Evolutionary conservation across 1,140 invertebrate genomes (phyloP).

Genomic region (Riptortus pedestris): DNA sequence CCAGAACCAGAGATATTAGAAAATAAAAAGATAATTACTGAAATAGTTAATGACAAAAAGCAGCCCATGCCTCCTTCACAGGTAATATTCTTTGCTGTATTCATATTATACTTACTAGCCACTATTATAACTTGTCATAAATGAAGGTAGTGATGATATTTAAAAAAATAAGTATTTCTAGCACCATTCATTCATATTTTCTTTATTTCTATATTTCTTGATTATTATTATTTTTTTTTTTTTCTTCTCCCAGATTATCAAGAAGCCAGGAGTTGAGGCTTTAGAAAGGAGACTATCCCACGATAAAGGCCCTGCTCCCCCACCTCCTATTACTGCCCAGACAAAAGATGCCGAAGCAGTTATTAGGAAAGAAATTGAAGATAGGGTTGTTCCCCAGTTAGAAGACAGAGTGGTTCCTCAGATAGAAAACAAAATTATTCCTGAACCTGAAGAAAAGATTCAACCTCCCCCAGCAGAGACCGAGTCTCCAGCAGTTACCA

Average conservation of each 20-base stretch:
- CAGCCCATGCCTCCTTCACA: background rate
- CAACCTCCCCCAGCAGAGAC: background rate
- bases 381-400: background rate
- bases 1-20: slow-evolving; percentile 34
- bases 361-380: background rate
- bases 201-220: too few relatives aligned
- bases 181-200: too few relatives aligned
- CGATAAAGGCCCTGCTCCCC: slow-evolving; percentile 60
- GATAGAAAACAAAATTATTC: background rate
- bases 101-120: too few relatives aligned
- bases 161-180: too few relatives aligned
- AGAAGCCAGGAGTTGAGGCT: slow-evolving; percentile 20
- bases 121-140: too few relatives aligned
- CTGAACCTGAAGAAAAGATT: background rate
- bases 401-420: background rate
- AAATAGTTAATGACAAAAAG: slow-evolving; percentile 19
- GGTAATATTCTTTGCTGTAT: too few relatives aligned
- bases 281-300: slow-evolving; percentile 33
- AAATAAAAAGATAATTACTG: slow-evolving; percentile 27
- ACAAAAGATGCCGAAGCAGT: background rate
- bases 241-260: background rate
- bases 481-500: background rate
- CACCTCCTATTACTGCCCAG: slow-evolving; percentile 41
- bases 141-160: too few relatives aligned
- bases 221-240: background rate